Conservation (phyloP, 1,140 invertebrate species). For the Atta texana region DNA sequence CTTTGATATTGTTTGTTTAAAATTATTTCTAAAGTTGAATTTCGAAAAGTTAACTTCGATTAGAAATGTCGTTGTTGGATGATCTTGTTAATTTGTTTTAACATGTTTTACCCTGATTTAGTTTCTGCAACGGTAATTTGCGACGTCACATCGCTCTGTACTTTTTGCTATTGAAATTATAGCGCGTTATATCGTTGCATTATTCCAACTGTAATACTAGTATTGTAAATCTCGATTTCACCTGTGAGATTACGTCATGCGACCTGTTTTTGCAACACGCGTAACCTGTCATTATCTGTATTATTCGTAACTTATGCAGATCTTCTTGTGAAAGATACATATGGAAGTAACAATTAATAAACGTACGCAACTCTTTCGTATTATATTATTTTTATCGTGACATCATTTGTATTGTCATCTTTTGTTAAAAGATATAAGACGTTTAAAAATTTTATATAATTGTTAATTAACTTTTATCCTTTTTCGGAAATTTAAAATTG, state of each 20-base stretch:
- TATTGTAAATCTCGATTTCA: constrained; percentile 4
- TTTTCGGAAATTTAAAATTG: background rate
- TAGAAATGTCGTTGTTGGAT: background rate
- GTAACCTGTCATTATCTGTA: background rate
- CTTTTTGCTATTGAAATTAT: background rate
- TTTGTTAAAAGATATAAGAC: background rate
- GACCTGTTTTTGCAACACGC: background rate
- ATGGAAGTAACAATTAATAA: background rate
- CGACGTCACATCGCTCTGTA: too few relatives aligned
- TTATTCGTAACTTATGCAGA: background rate
- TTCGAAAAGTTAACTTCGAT: background rate
- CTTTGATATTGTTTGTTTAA: background rate
- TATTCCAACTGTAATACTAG: background rate
- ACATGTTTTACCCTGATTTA: background rate
- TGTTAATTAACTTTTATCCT: background rate
- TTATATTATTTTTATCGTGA: background rate
- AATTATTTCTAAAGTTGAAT: background rate
- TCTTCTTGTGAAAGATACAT: background rate
- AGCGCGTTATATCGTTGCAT: background rate
- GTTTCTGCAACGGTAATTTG: background rate
- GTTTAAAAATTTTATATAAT: background rate
- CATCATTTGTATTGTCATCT: background rate
- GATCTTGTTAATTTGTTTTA: background rate
- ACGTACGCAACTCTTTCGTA: background rate
- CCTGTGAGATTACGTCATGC: background rate